Percentiles rank a stretch among this genome's conserved stretches.
These are phyloP conservation scores for Neodiprion virginianus DNA, from an alignment of 1,140 invertebrate species.

Conservation along the genomic window DNA sequence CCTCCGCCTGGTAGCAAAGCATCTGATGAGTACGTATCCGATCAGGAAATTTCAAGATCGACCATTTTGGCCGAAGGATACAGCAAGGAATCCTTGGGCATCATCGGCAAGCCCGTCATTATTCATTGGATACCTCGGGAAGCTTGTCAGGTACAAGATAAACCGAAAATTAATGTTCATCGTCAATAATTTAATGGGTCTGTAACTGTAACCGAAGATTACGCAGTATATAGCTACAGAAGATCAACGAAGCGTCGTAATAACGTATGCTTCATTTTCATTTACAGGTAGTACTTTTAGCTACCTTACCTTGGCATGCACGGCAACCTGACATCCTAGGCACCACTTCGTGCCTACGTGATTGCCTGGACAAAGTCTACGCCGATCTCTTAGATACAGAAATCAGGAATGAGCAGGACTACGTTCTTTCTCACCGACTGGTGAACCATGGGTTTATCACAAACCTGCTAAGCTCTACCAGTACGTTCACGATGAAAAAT, in stretches of 20 bases:
- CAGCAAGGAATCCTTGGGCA: not conserved
- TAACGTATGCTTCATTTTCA: not conserved
- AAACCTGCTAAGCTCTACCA: slow-evolving; percentile 24
- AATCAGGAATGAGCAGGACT: slow-evolving; percentile 23
- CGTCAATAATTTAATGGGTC: too few relatives aligned
- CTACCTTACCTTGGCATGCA: slow-evolving; percentile 26
- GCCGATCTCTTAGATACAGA: slow-evolving; percentile 29
- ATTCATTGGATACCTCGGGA: not conserved
- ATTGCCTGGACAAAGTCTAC: slow-evolving; percentile 27
- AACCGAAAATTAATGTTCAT: too few relatives aligned
- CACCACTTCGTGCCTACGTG: slow-evolving; percentile 20
- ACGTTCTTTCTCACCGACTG: slow-evolving; percentile 37
- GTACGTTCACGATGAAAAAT: slow-evolving; percentile 33
- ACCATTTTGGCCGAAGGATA: not conserved
- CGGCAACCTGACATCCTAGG: slow-evolving; percentile 23
- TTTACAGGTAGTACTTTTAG: slow-evolving; percentile 35
- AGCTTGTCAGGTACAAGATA: not conserved
- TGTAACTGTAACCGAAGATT: too few relatives aligned
- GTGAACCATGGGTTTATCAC: slow-evolving; percentile 35
- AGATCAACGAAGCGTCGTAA: too few relatives aligned
- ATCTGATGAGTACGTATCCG: not conserved
- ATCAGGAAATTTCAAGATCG: not conserved
- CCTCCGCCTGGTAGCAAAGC: not conserved
- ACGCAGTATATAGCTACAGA: too few relatives aligned
- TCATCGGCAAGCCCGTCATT: not conserved